phyloP scores from a whole-genome alignment of 2,888 invertebrate species.

The Conus canariensis region DNA sequence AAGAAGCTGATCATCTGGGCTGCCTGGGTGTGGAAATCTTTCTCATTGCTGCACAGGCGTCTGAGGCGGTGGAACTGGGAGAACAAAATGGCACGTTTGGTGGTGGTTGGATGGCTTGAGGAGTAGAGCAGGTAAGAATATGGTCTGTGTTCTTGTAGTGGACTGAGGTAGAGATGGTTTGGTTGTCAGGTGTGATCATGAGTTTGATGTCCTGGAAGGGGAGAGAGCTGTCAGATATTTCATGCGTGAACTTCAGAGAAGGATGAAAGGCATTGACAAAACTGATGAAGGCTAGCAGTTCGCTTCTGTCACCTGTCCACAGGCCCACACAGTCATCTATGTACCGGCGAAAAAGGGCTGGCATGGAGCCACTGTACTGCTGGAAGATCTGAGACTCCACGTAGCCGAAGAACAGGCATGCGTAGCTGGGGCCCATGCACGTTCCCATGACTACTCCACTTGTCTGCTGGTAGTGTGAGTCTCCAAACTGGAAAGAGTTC shows the following conservation, averaged over 20 bases:
- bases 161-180: not conserved
- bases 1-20: not conserved
- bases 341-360: not conserved
- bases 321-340: constrained; percentile 3
- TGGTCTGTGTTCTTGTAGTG: not conserved
- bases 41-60: constrained; percentile 9
- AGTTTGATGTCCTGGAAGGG: not conserved
- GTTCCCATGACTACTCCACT: constrained; percentile 15
- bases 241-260: not conserved
- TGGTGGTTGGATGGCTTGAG: not conserved
- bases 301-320: not conserved
- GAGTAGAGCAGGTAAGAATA: constrained; percentile 13
- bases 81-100: not conserved
- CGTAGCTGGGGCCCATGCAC: not conserved
- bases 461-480: not conserved
- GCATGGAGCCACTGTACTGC: not conserved
- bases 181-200: not conserved
- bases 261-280: not conserved
- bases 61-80: not conserved
- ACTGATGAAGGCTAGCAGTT: not conserved
- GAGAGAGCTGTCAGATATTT: not conserved
- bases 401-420: not conserved
- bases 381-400: not conserved
- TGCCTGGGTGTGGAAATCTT: not conserved
- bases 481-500: not conserved